Base-by-base conservation (phyloP, 2,113 vertebrate genomes). In the Coptodon rendalli region DNA sequence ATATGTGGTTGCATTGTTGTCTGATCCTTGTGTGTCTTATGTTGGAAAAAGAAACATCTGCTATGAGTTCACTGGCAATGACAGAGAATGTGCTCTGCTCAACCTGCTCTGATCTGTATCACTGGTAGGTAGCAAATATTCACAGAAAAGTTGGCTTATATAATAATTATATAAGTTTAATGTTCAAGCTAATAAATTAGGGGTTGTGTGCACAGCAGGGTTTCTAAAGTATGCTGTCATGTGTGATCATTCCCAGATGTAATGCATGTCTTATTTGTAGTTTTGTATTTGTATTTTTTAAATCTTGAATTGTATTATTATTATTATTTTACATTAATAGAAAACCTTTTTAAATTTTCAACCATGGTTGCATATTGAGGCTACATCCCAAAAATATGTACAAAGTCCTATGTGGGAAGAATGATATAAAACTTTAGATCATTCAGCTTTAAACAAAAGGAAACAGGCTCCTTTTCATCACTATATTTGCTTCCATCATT, bases 11-110 rank as follows among this genome's bases (percentile, higher is more conserved):
- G 16, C 48, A 17, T 6, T 5, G 36, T 34, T 76, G 7, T 53
- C 48, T 61, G 29, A 16, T 66, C 38, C 24, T 12, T 53, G 29
- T 82, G 43, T 84, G 7, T 76, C 53, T 78, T 87, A 57, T 89
- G 6, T 16, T 96, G 97, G 79, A 97, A 98, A 89, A 98, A 97
- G 97, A 97, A 98, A 97, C 93, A 98, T 97, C 81, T 95, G 95
- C 85, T 97, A 96, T 85, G 97, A 97, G 87, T 98, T 97, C 92
- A 98, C 92, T 10, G 97, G 96, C 87, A 96, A 96, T 43, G 97
- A 97, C 92, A 96, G 97, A 89, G 97, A 98, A 90, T 97, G 97
- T 73, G 93, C 96, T 76, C 95, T 98, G 40, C 92, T 98, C 81
- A 97, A 97, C 93, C 94, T 78, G 95, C 95, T 1, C 94, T 97